Evolutionary conservation across 2,888 invertebrate genomes (phyloP).

Genomic region (Stenurella melanura): DNA sequence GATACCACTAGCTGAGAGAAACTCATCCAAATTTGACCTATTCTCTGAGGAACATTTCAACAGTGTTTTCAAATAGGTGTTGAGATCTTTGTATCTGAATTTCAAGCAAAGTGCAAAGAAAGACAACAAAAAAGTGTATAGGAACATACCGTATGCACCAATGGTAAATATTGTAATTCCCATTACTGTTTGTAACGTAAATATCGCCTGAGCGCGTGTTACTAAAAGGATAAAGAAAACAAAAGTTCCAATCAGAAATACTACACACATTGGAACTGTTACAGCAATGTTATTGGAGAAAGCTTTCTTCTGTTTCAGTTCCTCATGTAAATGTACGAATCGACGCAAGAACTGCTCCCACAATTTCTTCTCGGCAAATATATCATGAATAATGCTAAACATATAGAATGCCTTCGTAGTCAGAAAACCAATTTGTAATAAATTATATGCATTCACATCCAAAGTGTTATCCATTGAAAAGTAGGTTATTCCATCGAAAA

Average conservation of each 20-base stretch:
- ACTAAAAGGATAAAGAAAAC: background rate
- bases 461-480: background rate
- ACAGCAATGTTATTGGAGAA: background rate
- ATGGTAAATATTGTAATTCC: background rate
- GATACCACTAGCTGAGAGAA: background rate
- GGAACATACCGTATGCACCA: background rate
- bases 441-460: background rate
- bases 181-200: background rate
- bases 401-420: background rate
- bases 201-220: background rate
- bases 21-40: slow-evolving; percentile 7
- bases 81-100: slow-evolving; percentile 24
- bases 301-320: background rate
- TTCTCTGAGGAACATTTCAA: background rate
- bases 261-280: background rate
- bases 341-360: background rate
- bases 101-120: slow-evolving; percentile 7
- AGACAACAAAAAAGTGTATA: background rate
- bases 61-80: background rate
- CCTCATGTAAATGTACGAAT: background rate
- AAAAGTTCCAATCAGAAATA: background rate
- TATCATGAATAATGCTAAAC: background rate
- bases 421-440: background rate
- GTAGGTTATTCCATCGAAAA: background rate
- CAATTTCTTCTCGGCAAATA: background rate